These are phyloP conservation scores for Brachypterus glaber DNA, from an alignment of 2,888 invertebrate species.

Conservation along the genomic window DNA sequence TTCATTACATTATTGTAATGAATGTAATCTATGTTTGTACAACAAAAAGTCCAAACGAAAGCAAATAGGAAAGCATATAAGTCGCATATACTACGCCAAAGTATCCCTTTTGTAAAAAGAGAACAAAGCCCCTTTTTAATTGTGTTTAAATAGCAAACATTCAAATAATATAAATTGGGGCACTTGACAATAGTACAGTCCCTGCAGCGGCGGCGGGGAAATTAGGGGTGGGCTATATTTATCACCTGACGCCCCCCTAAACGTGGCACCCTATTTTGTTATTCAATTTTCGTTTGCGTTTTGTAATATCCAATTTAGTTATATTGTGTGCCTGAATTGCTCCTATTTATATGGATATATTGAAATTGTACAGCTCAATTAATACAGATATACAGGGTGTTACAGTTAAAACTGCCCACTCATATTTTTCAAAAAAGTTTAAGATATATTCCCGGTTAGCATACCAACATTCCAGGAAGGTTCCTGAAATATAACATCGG, in stretches of 20 bases:
- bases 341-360: slow-evolving; percentile 33
- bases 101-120: too few relatives aligned
- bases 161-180: slow-evolving; percentile 30
- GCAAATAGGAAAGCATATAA: too few relatives aligned
- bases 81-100: too few relatives aligned
- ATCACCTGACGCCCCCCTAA: slow-evolving; percentile 28
- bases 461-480: too few relatives aligned
- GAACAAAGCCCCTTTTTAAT: slow-evolving; percentile 17
- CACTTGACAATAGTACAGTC: slow-evolving; percentile 26
- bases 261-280: slow-evolving; percentile 28
- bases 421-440: too few relatives aligned
- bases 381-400: too few relatives aligned
- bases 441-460: too few relatives aligned
- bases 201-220: slow-evolving; percentile 25
- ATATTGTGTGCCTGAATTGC: slow-evolving; percentile 33
- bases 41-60: too few relatives aligned
- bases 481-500: too few relatives aligned
- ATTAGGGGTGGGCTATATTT: slow-evolving; percentile 29
- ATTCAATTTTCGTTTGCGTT: slow-evolving; percentile 34
- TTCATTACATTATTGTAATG: too few relatives aligned
- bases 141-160: slow-evolving; percentile 29
- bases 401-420: too few relatives aligned
- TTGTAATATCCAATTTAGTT: slow-evolving; percentile 34
- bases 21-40: too few relatives aligned
- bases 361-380: slow-evolving; percentile 35